Conservation (phyloP, 2,113 vertebrate genomes). For the Tamias sibiricus region DNA sequence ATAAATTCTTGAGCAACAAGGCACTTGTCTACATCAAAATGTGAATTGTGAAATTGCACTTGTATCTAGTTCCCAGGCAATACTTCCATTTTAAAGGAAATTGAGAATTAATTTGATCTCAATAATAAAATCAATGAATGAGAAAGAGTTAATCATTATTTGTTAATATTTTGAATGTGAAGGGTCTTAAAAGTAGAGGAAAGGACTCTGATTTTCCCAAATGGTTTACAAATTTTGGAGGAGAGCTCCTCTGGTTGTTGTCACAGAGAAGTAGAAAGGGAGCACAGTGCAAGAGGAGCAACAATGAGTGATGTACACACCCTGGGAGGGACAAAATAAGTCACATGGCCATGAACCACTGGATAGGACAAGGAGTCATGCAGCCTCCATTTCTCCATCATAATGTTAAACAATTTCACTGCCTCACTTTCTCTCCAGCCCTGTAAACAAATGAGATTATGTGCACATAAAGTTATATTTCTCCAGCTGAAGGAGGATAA, state of each 20-base stretch:
- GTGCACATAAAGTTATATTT: no score
- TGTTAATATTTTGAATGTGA: not conserved
- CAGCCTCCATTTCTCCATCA: no score
- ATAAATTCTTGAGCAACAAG: not conserved
- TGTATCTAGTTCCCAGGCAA: not conserved
- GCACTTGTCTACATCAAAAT: not conserved
- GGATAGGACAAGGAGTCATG: not conserved
- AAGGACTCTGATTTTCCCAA: not conserved
- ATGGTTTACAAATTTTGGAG: not conserved
- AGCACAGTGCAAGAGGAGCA: no score
- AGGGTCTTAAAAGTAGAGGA: not conserved
- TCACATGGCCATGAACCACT: accelerated
- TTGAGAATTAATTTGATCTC: not conserved
- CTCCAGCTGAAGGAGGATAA: no score
- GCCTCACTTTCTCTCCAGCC: no score
- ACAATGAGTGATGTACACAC: no score
- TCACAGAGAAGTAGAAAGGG: no score
- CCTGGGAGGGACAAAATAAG: not conserved
- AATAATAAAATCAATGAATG: not conserved
- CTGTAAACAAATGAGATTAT: not conserved
- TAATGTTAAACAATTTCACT: not conserved
- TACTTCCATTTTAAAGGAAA: not conserved
- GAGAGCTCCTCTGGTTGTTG: no score
- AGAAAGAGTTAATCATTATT: not conserved
- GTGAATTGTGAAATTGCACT: no score